phyloP scores from a whole-genome alignment of 2,888 invertebrate species.

The Rotaria magnacalcarata region DNA sequence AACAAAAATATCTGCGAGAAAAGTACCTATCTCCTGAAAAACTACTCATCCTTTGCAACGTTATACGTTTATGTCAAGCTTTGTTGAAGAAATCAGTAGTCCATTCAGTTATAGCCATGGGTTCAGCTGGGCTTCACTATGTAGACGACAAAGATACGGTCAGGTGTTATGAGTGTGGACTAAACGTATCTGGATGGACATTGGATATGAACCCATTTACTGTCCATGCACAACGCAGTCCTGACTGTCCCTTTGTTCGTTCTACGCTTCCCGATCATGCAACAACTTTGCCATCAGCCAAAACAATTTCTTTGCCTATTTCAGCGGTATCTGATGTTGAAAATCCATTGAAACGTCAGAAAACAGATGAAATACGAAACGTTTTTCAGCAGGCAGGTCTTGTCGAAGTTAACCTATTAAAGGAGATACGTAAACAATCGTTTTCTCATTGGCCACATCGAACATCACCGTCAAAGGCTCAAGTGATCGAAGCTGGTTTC shows the following conservation, averaged over 20 bases:
- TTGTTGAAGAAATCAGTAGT: background rate
- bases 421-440: background rate
- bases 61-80: background rate
- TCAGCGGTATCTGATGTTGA: background rate
- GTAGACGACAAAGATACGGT: background rate
- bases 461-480: background rate
- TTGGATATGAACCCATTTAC: background rate
- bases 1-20: no score
- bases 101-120: background rate
- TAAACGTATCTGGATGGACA: background rate
- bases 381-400: background rate
- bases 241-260: background rate
- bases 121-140: background rate
- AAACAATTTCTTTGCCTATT: no score
- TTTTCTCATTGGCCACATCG: background rate
- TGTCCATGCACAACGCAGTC: background rate
- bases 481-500: background rate
- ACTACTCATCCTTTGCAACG: background rate
- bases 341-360: background rate
- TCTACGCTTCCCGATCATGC: background rate
- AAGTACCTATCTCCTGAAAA: background rate
- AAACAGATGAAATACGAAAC: background rate
- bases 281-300: background rate
- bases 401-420: background rate
- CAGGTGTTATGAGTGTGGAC: background rate